Evolutionary conservation across 2,113 vertebrate species (phyloP), one percentile per base, ranked within the genome.

Genomic region (Cygnus atratus): DNA sequence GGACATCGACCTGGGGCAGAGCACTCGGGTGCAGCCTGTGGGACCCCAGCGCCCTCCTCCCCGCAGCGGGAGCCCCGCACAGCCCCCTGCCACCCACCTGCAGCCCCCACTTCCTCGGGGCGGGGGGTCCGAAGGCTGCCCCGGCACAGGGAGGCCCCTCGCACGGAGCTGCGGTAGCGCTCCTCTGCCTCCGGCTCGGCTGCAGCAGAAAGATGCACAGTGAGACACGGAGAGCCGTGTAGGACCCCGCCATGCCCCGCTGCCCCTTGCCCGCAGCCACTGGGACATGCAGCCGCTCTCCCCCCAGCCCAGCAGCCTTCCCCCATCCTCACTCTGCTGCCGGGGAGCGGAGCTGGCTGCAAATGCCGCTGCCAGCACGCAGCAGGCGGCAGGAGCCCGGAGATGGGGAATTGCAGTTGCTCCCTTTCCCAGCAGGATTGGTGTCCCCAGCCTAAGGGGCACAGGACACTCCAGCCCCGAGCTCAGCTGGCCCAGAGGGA

Each of bases 141-240:
- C 75, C 98, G 98, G 94, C 97, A 97, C 18, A 98, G 84, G 37
- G 99, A 98, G 1, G 98, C 97, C 3, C 98, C 98, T 31, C 99
- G 98, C 78, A 99, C n/a, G 0, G 99, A 99, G 96, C 98, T 99
- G 96, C 98, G 98, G 3, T 98, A 97, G 24, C 98, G 97, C 2
- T 97, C 98, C 79, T 98, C 98, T 0, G 95, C 88, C 8, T 99
- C 98, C 0, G 98, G 96, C 88, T 99, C 99, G 1, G 97, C 78
- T 65, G 97, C 92, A 95, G 98, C 78, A 88, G 84, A 55, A 81
- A 65, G 84, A 68, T 55, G 55, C 8, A 3, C 7, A 0, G 6
- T 92, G 17, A 95, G 92, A 61, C 63, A 50, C 0, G 1, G 65
- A 22, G 4, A 1, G 14, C 2, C 1, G 2, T 28, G 24, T 22